These are phyloP conservation scores for Syritta pipiens DNA, from an alignment of 2,888 invertebrate genomes.

Conservation along the genomic window DNA sequence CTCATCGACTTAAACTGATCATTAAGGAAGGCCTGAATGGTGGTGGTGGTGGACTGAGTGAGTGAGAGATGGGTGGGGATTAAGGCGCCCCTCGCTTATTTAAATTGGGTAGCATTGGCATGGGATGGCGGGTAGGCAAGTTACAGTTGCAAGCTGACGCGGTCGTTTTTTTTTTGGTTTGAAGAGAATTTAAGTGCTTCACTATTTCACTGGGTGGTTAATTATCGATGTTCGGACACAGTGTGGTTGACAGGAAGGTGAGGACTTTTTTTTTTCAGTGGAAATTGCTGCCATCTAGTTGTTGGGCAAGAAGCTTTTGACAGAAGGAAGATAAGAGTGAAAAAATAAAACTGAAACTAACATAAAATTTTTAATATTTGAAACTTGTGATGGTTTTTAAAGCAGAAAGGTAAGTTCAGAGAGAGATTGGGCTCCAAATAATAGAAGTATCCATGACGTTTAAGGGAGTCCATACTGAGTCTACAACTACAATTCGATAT, in stretches of 20 bases:
- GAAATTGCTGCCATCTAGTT: too few species aligned
- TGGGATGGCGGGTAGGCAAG: constrained; percentile 24
- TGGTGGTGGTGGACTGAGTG: not conserved
- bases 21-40: constrained; percentile 32
- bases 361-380: too few species aligned
- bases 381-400: too few species aligned
- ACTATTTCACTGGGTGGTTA: constrained; percentile 39
- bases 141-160: constrained; percentile 56
- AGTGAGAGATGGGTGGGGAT: constrained; percentile 31
- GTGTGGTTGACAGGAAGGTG: constrained; percentile 12
- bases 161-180: constrained; percentile 7
- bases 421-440: too few species aligned
- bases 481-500: too few species aligned
- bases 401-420: too few species aligned
- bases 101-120: not conserved
- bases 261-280: too few species aligned
- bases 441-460: too few species aligned
- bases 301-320: too few species aligned
- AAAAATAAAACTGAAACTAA: too few species aligned
- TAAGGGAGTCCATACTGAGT: too few species aligned
- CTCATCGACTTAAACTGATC: constrained; percentile 66
- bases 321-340: too few species aligned
- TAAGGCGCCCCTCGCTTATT: constrained; percentile 40
- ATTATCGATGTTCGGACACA: constrained; percentile 17
- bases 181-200: constrained; percentile 16